phyloP scores from a whole-genome alignment of 2,888 invertebrate species.

The Tolmerus cingulatus region DNA sequence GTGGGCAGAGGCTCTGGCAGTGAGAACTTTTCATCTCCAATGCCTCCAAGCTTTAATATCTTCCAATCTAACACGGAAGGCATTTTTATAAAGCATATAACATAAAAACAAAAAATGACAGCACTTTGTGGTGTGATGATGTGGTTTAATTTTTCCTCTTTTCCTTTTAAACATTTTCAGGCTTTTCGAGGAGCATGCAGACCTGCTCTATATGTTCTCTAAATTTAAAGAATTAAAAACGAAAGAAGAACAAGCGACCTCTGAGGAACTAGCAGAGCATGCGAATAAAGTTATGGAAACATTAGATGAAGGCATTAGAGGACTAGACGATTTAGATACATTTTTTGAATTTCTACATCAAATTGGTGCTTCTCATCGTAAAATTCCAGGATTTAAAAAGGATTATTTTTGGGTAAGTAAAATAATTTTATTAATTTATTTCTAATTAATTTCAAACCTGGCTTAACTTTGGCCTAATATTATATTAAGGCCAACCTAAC shows the following conservation, averaged over 20 bases:
- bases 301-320: constrained; percentile 86
- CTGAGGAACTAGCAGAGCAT: constrained; percentile 85
- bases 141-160: neutral
- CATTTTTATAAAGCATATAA: neutral
- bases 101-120: neutral
- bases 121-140: neutral
- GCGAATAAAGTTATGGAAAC: constrained; percentile 90
- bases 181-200: constrained; percentile 85
- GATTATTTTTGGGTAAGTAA: constrained; percentile 86
- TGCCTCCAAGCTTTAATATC: neutral
- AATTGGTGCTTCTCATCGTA: constrained; percentile 82
- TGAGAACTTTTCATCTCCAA: neutral
- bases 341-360: constrained; percentile 84
- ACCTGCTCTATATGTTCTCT: constrained; percentile 79
- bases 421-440: constrained; percentile 23
- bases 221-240: constrained; percentile 82
- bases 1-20: neutral
- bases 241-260: constrained; percentile 80
- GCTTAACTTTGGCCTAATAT: too few species aligned
- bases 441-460: neutral
- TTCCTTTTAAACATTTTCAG: constrained; percentile 65
- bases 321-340: constrained; percentile 83
- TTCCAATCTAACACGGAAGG: neutral
- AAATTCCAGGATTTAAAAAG: constrained; percentile 85
- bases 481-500: too few species aligned